Conservation (phyloP, 1,140 invertebrate genomes). For the Saccostrea glomerata region DNA sequence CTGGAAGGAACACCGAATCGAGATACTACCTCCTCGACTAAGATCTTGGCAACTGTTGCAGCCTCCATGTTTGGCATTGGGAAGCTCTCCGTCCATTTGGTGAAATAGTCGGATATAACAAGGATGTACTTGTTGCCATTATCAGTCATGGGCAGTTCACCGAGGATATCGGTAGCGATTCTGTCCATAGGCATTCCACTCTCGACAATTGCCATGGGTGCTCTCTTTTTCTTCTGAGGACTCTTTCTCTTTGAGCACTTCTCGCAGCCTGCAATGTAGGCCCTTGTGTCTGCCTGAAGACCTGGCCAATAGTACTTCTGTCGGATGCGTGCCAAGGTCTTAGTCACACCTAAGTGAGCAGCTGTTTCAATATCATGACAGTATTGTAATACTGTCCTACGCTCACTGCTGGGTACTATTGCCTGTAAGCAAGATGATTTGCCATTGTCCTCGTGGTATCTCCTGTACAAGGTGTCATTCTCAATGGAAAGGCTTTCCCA, state of each 20-base stretch:
- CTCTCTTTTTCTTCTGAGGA: conserved; percentile 47
- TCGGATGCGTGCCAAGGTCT: conserved; percentile 4
- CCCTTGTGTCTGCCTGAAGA: not conserved
- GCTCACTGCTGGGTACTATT: not conserved
- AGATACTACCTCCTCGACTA: conserved; percentile 46
- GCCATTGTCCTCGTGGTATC: not conserved
- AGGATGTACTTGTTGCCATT: too few species aligned
- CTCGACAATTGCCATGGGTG: not conserved
- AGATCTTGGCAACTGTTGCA: not conserved
- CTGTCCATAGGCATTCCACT: conserved; percentile 3
- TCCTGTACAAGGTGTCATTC: not conserved
- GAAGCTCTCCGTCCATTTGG: too few species aligned
- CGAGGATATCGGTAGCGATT: too few species aligned
- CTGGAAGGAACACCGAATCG: conserved; percentile 32
- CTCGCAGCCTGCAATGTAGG: too few species aligned
- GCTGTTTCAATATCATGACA: conserved; percentile 15
- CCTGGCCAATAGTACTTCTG: conserved; percentile 47
- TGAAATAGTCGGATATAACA: too few species aligned
- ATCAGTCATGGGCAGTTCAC: too few species aligned
- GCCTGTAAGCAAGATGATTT: not conserved
- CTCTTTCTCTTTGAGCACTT: conserved; percentile 17
- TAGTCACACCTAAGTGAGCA: conserved; percentile 3
- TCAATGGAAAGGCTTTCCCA: not conserved
- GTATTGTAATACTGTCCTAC: not conserved
- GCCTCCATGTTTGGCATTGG: too few species aligned